Evolutionary conservation across 1,140 invertebrate species (phyloP).

Genomic region (Brachystomella parvula): DNA sequence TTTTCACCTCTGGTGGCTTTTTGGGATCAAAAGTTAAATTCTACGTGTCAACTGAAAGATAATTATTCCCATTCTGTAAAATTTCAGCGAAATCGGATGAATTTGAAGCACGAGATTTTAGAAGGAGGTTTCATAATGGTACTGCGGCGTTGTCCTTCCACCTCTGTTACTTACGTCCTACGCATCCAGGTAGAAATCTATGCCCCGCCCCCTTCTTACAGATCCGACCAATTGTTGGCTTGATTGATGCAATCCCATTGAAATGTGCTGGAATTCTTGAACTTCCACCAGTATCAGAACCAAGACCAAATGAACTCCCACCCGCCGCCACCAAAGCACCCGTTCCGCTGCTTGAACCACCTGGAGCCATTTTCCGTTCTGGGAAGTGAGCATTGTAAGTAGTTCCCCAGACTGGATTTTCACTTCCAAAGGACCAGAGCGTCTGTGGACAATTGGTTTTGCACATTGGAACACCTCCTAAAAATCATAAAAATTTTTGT

Average conservation of each 20-base stretch:
- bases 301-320: conserved; percentile 19
- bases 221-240: conserved; percentile 39
- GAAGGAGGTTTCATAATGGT: too few relatives aligned
- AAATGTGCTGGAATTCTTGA: conserved; percentile 54
- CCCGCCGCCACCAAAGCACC: conserved; percentile 45
- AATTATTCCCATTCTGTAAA: too few relatives aligned
- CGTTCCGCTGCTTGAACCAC: conserved; percentile 43
- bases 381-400: conserved; percentile 37
- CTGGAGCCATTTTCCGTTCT: conserved; percentile 38
- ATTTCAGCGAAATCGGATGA: background rate
- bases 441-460: conserved; percentile 32
- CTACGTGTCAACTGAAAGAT: too few relatives aligned
- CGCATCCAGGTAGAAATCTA: background rate
- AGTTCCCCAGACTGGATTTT: conserved; percentile 38
- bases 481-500: conserved; percentile 26
- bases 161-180: conserved; percentile 12
- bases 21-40: too few relatives aligned
- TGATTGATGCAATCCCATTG: conserved; percentile 53
- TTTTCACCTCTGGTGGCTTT: too few relatives aligned
- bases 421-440: conserved; percentile 14
- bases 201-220: background rate
- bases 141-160: too few relatives aligned
- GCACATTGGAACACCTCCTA: conserved; percentile 46
- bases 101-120: too few relatives aligned
- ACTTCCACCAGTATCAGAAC: conserved; percentile 52